phyloP scores from a whole-genome alignment of 2,888 invertebrate species.

The Lydus trimaculatus region DNA sequence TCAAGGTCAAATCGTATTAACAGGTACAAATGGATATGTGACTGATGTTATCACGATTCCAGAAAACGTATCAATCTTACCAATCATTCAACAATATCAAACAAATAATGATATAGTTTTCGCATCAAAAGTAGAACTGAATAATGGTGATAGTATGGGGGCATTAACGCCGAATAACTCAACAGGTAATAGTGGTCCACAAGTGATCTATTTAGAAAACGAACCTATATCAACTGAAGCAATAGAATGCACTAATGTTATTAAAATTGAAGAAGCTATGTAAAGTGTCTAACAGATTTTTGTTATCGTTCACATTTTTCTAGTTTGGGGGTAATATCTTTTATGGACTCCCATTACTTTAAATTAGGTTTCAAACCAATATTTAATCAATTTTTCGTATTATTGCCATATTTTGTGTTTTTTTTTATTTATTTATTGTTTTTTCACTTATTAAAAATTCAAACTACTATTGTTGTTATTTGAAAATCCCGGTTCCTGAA shows the following conservation, averaged over 20 bases:
- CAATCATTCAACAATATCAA: conserved; percentile 82
- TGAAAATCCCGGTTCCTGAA: background rate
- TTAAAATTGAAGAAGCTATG: too few species aligned
- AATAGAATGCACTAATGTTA: too few species aligned
- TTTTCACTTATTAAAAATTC: too few species aligned
- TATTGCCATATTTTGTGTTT: too few species aligned
- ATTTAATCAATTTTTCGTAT: too few species aligned
- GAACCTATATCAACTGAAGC: conserved; percentile 83
- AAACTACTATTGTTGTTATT: background rate
- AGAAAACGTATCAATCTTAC: conserved; percentile 94
- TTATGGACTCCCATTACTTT: too few species aligned
- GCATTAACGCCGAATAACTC: conserved; percentile 73
- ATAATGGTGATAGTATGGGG: conserved; percentile 75
- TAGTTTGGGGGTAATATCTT: too few species aligned
- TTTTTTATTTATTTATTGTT: too few species aligned
- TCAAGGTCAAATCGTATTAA: conserved; percentile 94
- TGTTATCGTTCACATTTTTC: too few species aligned
- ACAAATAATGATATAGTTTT: conserved; percentile 79
- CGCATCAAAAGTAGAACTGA: conserved; percentile 75
- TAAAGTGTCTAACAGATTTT: too few species aligned
- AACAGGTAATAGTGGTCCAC: conserved; percentile 74
- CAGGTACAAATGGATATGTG: conserved; percentile 93
- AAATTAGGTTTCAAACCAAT: too few species aligned
- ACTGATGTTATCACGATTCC: conserved; percentile 96
- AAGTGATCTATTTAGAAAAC: conserved; percentile 86